Percentiles rank a stretch among this genome's conserved stretches.
Conservation (phyloP, 2,797 vertebrate species). For the Rhyacichthys aspro region DNA sequence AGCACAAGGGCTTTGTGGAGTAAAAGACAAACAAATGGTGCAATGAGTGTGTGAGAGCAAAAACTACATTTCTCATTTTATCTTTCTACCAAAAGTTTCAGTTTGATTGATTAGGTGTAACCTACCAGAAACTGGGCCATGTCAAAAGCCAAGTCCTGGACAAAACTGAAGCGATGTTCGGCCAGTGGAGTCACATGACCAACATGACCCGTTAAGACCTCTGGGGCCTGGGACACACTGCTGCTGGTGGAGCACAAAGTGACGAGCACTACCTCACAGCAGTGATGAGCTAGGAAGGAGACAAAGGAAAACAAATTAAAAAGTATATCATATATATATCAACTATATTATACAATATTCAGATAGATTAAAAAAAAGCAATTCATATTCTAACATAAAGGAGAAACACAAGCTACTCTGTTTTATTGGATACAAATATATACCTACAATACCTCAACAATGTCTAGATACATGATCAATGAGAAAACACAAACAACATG, state of each 20-base stretch:
- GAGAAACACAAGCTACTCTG: too few relatives aligned
- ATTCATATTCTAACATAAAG: too few relatives aligned
- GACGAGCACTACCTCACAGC: slow-evolving; percentile 91
- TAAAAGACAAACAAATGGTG: slow-evolving; percentile 11
- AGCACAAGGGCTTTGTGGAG: slow-evolving; percentile 17
- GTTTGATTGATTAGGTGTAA: background rate
- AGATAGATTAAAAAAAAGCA: too few relatives aligned
- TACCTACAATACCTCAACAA: too few relatives aligned
- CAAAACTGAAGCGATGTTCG: slow-evolving; percentile 86
- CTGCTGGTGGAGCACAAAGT: slow-evolving; percentile 83
- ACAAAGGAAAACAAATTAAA: background rate
- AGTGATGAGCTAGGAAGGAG: slow-evolving; percentile 86
- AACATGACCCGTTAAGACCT: slow-evolving; percentile 55
- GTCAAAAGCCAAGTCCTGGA: slow-evolving; percentile 92
- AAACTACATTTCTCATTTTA: background rate
- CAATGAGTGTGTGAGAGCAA: background rate
- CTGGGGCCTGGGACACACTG: slow-evolving; percentile 69
- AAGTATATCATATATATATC: background rate
- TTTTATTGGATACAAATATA: too few relatives aligned
- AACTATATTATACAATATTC: too few relatives aligned
- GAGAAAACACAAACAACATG: background rate
- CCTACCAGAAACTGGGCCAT: slow-evolving; percentile 93
- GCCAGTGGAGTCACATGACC: slow-evolving; percentile 77
- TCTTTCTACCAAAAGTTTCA: background rate
- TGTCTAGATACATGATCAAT: too few relatives aligned